These are phyloP conservation scores for Tachypleus tridentatus DNA, from an alignment of 1,140 invertebrate species.

Conservation along the genomic window DNA sequence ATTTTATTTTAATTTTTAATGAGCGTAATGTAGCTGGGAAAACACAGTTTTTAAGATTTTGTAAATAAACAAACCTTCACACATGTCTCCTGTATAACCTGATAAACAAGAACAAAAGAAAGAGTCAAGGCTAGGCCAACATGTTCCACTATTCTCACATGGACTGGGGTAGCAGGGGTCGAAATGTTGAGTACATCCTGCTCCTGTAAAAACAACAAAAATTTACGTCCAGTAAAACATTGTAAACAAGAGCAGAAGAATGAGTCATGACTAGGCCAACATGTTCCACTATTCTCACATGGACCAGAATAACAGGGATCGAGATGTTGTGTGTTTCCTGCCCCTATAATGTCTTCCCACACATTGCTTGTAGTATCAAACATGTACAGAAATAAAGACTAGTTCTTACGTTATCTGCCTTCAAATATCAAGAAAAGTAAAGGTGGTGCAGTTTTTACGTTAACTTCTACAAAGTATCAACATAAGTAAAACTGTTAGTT, in stretches of 20 bases:
- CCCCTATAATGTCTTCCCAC: conserved; percentile 19
- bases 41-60: background rate
- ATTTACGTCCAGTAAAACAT: conserved; percentile 48
- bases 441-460: too few species aligned
- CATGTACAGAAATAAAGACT: too few species aligned
- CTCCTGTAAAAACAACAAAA: conserved; percentile 18
- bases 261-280: conserved; percentile 56
- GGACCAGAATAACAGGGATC: conserved; percentile 60
- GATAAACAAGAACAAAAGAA: conserved; percentile 59
- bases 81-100: conserved; percentile 57
- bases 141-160: conserved; percentile 58
- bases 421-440: too few species aligned
- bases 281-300: conserved; percentile 58
- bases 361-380: too few species aligned
- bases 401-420: too few species aligned
- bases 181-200: conserved; percentile 41
- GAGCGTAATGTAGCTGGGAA: background rate
- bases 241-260: conserved; percentile 59
- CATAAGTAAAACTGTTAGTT: too few species aligned
- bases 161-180: conserved; percentile 60
- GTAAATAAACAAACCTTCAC: conserved; percentile 44
- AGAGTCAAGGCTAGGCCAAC: conserved; percentile 56
- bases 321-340: conserved; percentile 41
- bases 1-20: background rate
- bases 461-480: too few species aligned